A percentile compares a stretch with the other conserved stretches of the same genome.
These are phyloP conservation scores for Campopleginae sp. DNA, from an alignment of 2,888 invertebrate genomes.

Conservation along the genomic window DNA sequence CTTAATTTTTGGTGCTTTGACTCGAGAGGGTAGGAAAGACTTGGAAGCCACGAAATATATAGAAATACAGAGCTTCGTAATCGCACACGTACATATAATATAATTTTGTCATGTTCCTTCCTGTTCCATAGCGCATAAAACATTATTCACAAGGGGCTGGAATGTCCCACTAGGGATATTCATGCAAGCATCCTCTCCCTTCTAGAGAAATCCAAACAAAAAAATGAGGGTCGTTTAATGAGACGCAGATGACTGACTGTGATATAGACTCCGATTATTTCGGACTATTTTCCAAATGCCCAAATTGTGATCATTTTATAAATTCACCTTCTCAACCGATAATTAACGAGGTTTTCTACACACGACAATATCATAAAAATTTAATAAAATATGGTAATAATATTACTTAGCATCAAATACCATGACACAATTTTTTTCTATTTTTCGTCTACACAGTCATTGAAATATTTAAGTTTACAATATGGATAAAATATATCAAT, in stretches of 20 bases:
- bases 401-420: too few relatives aligned
- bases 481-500: too few relatives aligned
- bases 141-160: conserved; percentile 3
- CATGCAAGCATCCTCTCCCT: not conserved
- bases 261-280: not conserved
- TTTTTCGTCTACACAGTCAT: too few relatives aligned
- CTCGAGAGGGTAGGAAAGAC: conserved; percentile 29
- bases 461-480: too few relatives aligned
- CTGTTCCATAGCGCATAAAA: not conserved
- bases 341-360: too few relatives aligned
- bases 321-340: not conserved
- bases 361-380: too few relatives aligned
- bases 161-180: conserved; percentile 2
- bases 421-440: too few relatives aligned
- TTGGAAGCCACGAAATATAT: conserved; percentile 20
- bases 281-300: not conserved
- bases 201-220: not conserved
- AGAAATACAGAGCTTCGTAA: conserved; percentile 30
- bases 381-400: too few relatives aligned
- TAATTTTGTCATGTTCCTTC: conserved; percentile 11
- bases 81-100: conserved; percentile 25
- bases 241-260: not conserved
- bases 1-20: conserved; percentile 18
- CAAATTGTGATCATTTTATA: not conserved
- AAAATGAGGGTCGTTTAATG: conserved; percentile 6